Percentiles rank a stretch among this genome's conserved stretches.
These are phyloP conservation scores for Periophthalmus magnuspinnatus DNA, from an alignment of 2,797 vertebrate species.

Conservation along the genomic window DNA sequence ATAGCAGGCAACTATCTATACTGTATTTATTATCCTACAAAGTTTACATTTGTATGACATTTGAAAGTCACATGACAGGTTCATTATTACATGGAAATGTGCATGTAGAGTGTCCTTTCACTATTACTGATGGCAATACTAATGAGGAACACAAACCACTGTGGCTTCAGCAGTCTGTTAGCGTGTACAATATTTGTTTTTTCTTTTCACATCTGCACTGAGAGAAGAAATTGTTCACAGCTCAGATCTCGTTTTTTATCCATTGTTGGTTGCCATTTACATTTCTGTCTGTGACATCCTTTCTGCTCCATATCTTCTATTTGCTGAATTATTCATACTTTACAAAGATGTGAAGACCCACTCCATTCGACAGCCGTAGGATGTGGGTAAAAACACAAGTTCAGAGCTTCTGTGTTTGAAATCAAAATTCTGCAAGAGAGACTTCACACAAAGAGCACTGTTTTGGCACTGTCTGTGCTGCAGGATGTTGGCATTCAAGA, in stretches of 20 bases:
- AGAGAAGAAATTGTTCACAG: slow-evolving; percentile 26
- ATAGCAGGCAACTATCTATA: slow-evolving; percentile 12
- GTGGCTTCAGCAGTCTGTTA: background rate
- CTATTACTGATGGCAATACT: slow-evolving; percentile 31
- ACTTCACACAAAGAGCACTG: slow-evolving; percentile 9
- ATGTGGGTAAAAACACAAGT: background rate
- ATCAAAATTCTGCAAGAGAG: slow-evolving; percentile 28
- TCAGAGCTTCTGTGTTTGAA: slow-evolving; percentile 22
- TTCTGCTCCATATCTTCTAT: slow-evolving; percentile 60
- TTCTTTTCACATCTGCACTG: slow-evolving; percentile 23
- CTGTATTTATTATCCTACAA: slow-evolving; percentile 19
- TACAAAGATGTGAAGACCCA: slow-evolving; percentile 48
- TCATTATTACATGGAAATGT: slow-evolving; percentile 25
- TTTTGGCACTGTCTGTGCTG: background rate
- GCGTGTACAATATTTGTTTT: slow-evolving; percentile 24
- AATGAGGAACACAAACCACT: slow-evolving; percentile 18
- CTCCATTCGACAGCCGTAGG: slow-evolving; percentile 23
- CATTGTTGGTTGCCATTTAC: slow-evolving; percentile 44
- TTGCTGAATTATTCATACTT: slow-evolving; percentile 65
- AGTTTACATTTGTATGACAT: slow-evolving; percentile 26
- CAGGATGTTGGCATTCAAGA: background rate
- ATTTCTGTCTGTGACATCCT: slow-evolving; percentile 46
- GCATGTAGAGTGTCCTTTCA: background rate
- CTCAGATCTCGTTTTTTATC: slow-evolving; percentile 20
- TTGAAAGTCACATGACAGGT: slow-evolving; percentile 23